Evolutionary conservation across 2,113 vertebrate species (phyloP).

Genomic region (Ascaphus truei): DNA sequence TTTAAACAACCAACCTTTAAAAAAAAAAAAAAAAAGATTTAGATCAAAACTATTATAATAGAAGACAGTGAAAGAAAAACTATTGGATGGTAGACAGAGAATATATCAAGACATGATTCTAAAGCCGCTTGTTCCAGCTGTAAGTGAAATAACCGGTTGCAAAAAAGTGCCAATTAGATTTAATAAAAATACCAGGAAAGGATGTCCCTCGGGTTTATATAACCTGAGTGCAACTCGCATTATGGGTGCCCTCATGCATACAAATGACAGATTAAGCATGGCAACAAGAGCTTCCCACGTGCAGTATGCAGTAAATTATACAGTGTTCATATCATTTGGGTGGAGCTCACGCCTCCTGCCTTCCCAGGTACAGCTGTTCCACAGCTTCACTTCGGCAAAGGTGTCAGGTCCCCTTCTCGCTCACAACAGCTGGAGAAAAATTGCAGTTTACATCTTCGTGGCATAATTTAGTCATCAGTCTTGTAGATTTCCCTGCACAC

Average conservation of each 20-base stretch:
- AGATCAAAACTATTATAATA: too few relatives aligned
- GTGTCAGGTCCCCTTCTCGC: neutral
- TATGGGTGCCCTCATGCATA: neutral
- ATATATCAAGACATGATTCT: too few relatives aligned
- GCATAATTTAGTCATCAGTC: constrained; percentile 17
- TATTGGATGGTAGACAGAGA: too few relatives aligned
- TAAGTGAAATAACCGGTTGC: too few relatives aligned
- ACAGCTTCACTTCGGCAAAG: too few relatives aligned
- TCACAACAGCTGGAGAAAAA: neutral
- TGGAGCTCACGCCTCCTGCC: neutral
- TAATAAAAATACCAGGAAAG: neutral
- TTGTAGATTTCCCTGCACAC: neutral
- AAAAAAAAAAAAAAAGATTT: neutral
- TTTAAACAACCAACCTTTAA: neutral
- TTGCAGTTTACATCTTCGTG: constrained; percentile 9
- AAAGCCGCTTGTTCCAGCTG: too few relatives aligned
- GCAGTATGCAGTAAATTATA: neutral
- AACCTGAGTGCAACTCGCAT: neutral
- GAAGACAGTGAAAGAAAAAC: too few relatives aligned
- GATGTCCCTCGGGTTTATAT: neutral
- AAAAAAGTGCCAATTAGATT: neutral
- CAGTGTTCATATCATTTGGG: neutral
- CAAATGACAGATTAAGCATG: neutral
- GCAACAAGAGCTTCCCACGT: neutral
- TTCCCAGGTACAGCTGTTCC: neutral